Evolutionary conservation across 1,140 invertebrate species (phyloP), one percentile per base, ranked within the genome.

Genomic region (Drosophila nigromelanica): DNA sequence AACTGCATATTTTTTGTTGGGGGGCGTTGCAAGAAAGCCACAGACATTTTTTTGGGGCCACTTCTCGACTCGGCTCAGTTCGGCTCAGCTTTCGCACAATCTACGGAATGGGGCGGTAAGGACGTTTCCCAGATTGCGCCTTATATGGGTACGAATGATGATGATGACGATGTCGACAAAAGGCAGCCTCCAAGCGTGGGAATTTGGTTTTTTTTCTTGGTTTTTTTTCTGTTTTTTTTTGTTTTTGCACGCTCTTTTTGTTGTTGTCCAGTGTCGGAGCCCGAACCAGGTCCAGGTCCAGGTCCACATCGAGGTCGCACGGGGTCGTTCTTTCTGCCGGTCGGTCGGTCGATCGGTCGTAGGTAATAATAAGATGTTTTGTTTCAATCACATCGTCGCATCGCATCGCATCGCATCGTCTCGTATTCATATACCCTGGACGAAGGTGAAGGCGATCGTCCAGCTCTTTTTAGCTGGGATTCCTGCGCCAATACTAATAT

Each of bases 301-400:
- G 62, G 69, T 78, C 76, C 66, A 64, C 83, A 62, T 76, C 83
- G 79, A 89, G 82, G 82, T 87, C 82, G 82, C 76, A 76, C 64
- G 79, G 83, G 82, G 82, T 87, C 82, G 83, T 73, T 87, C 82
- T 70, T 85, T 75, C 51, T 82, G 56, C 47, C 66, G 74, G 70
- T 78, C 70, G 76, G 48, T 52, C 51, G 61, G 56, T 43, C 66
- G 74, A 67, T 78, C 70, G 76, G 37, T 64, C 68, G 82, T 78
- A 70, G 82, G 72, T 87, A 82, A 89, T 87, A 87, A 87, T 87
- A 87, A 87, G 82, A 89, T 89, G 82, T 89, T 86, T 89, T 89
- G 83, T 89, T 87, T 87, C 82, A 87, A 87, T 87, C 82, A 87
- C 82, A 87, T 87, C 83, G 78, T 72, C 81, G 82, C 81, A 81